Evolutionary conservation across 2,888 invertebrate genomes (phyloP), one percentile per base, ranked within the genome.

Genomic region (Apotomis capreana): DNA sequence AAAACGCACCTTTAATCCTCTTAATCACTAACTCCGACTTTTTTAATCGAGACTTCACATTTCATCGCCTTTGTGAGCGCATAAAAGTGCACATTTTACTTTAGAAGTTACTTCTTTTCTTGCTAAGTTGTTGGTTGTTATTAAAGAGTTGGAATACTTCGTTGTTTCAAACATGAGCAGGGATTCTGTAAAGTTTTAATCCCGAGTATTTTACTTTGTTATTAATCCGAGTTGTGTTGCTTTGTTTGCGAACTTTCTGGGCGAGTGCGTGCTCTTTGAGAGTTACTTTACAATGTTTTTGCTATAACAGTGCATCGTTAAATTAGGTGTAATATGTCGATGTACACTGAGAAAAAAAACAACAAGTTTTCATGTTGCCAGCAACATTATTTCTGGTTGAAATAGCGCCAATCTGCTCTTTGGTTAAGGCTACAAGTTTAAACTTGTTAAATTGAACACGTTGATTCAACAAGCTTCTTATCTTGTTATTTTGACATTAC

Each of bases 191-290:
- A 58, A 68, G 58, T 68, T 72, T 63, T 44, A 68, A 59, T 59
- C 15, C 52, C 9, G 15, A 15, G 61, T 57, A 67, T 68, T 57
- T 52, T 68, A 68, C 62, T 68, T 72, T 63, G 72, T 59, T 59
- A 59, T 72, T 68, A 61, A 46, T 44, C 61, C 37, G 37, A 40
- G n/a, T 61, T 64, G 60, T 54, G 69, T 63, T 59, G 54, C 59
- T 55, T 69, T 69, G 54, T 64, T 54, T 54, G 37, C 46, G 3
- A 65, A 70, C 36, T 60, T 65, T 65, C 10, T 74, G 68, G 70
- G 49, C 74, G 76, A 74, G 74, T 80, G 74, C 44, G 26, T 26
- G 36, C 44, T 5, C 64, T 55, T 44, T 44, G 44, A 46, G 9
- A 44, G 6, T 62, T 44, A 15, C 44, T 46, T 26, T 59, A 9